Evolutionary conservation across 2,888 invertebrate genomes (phyloP), one percentile per base, ranked within the genome.

Genomic region (Rhodophaea formosa): DNA sequence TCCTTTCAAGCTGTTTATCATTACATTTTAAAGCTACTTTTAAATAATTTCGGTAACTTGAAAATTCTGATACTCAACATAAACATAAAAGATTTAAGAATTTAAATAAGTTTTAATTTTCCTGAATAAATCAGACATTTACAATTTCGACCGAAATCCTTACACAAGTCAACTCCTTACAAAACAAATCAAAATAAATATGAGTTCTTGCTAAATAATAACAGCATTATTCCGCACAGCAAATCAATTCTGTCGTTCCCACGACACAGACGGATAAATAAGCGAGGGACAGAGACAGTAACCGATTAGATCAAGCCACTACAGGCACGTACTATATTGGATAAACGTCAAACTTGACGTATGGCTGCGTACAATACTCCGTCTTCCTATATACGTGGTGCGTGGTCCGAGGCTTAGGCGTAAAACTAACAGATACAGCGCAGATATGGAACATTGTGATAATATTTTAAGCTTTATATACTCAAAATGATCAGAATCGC

Each of bases 271-370:
- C 66, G 69, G 75, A 77, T 78, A 81, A 80, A 79, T 78, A 83
- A 75, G 71, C 68, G 67, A 67, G 69, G 66, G 69, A 69, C 64
- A 67, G 73, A 55, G 68, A 72, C 72, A 71, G 70, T 62, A 66
- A 63, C 67, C 81, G 86, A 87, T 88, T 82, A 83, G 81, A 85
- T 82, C 79, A 71, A 70, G 72, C 74, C 67, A 70, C 69, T 64
- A 68, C 69, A 74, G 67, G 82, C 87, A 87, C 87, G 88, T 88
- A 84, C 71, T 84, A 78, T 87, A 88, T 87, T 88, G 88, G 87
- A 86, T 88, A 83, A 83, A 80, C 80, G 88, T 88, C 87, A 87
- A 82, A 82, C 69, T 77, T 88, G 88, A 88, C 86, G 74, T 83
- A 87, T 84, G 72, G 75, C 69, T 78, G 79, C 77, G 75, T 77